Base-by-base conservation (phyloP, 2,113 vertebrate genomes). In the Scopus umbretta region DNA sequence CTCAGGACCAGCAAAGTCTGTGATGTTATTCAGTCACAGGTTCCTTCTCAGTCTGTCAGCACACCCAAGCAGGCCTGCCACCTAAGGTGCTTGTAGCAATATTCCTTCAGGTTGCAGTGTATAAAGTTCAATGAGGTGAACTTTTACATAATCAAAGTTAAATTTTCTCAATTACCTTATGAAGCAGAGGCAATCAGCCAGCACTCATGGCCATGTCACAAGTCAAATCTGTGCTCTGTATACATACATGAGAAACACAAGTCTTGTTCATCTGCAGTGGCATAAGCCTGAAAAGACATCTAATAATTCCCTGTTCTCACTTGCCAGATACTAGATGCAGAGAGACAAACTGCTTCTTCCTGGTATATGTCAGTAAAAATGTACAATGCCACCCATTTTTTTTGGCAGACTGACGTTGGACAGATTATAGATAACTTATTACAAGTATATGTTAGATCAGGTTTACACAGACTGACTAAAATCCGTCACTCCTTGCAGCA, bases 131-230 rank as follows among this genome's bases (percentile, higher is more conserved):
- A 0, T 5, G 34, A 12, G 42, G 17, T 45, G 67, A 72, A 17
- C 2, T 65, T 25, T 10, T n/a, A n/a, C 0, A 0, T 29, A 45
- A 72, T 3, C 7, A 27, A 42, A 73, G 47, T 13, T 32, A 62
- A 11, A n/a, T 76, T 72, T 66, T 23, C 71, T 40, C 71, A 62
- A 4, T 72, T 65, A 62, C 56, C 45, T 81, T 14, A 40, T 0
- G 1, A 71, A 71, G 68, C 43, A 71, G 63, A 88, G 20, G 63
- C 20, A 62, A 67, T n/a, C 40, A 67, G 68, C 27, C 82, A 92
- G 71, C 32, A 19, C 75, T 36, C 52, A 13, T 1, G 5, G 79
- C 52, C 34, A 3, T 2, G 23, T 10, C 72, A 58, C 0, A 2
- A 27, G 25, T 10, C 34, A 18, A 1, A 47, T 32, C 67, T 14